Evolutionary conservation across 2,888 invertebrate genomes (phyloP).

Genomic region (Pyrochroa serraticornis): DNA sequence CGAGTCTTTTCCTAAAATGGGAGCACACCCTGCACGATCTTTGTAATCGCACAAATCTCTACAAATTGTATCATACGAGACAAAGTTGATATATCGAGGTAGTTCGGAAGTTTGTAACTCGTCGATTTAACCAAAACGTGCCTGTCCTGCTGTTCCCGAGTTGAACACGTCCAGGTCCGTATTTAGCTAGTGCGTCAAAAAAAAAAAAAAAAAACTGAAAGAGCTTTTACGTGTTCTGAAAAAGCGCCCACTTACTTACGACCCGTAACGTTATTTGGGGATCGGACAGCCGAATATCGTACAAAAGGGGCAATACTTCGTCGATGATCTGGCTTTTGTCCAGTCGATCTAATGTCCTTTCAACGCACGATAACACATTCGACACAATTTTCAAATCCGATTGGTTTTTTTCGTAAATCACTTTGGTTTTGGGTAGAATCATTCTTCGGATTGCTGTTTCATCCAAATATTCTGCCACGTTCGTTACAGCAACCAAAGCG

Average conservation of each 20-base stretch:
- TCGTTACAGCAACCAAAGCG: conserved; percentile 84
- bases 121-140: too few relatives aligned
- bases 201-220: background rate
- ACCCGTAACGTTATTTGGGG: conserved; percentile 88
- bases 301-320: conserved; percentile 87
- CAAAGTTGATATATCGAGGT: background rate
- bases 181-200: background rate
- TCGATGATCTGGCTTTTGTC: conserved; percentile 89
- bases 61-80: conserved; percentile 7
- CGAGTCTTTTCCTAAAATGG: too few relatives aligned
- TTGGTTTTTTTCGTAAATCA: conserved; percentile 79
- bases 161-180: too few relatives aligned
- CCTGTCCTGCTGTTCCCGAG: too few relatives aligned
- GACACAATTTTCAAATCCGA: conserved; percentile 81
- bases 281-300: conserved; percentile 84
- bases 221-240: background rate
- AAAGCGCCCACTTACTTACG: conserved; percentile 79
- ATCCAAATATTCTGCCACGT: conserved; percentile 83
- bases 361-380: conserved; percentile 78
- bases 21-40: too few relatives aligned
- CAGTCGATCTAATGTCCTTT: conserved; percentile 81
- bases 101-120: too few relatives aligned
- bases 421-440: conserved; percentile 83
- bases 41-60: background rate
- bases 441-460: conserved; percentile 80